Percentiles rank a stretch among this genome's conserved stretches.
These are phyloP conservation scores for Linnaemya vulpina DNA, from an alignment of 2,888 invertebrate species.

Conservation along the genomic window DNA sequence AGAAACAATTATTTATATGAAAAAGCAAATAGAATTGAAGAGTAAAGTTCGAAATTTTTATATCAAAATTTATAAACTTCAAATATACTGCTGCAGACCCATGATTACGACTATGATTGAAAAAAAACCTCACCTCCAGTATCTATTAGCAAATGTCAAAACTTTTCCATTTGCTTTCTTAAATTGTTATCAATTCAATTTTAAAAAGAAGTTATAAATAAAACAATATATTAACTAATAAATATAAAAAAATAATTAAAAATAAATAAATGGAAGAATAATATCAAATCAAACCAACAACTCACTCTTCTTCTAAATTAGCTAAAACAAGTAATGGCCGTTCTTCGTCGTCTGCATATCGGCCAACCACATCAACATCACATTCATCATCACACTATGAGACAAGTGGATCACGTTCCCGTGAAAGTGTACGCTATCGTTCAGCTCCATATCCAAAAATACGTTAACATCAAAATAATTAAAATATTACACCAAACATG, in stretches of 20 bases:
- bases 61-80: not conserved
- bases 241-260: slow-evolving; percentile 60
- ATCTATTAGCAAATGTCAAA: not conserved
- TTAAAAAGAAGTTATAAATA: slow-evolving; percentile 60
- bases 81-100: not conserved
- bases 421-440: slow-evolving; percentile 82
- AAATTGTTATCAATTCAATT: slow-evolving; percentile 60
- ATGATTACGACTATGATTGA: not conserved
- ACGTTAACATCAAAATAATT: slow-evolving; percentile 76
- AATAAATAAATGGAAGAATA: slow-evolving; percentile 69
- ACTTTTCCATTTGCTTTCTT: not conserved
- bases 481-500: slow-evolving; percentile 57
- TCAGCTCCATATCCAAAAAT: slow-evolving; percentile 83
- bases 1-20: no score
- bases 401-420: slow-evolving; percentile 82
- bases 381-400: slow-evolving; percentile 82
- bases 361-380: slow-evolving; percentile 82
- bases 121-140: not conserved
- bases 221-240: slow-evolving; percentile 70
- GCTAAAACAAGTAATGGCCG: slow-evolving; percentile 83
- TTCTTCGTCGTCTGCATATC: slow-evolving; percentile 82
- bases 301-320: slow-evolving; percentile 79
- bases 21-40: no score
- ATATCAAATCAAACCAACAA: slow-evolving; percentile 74
- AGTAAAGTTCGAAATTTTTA: not conserved